phyloP scores from a whole-genome alignment of 2,113 vertebrate species.

The Tragelaphus scriptus region DNA sequence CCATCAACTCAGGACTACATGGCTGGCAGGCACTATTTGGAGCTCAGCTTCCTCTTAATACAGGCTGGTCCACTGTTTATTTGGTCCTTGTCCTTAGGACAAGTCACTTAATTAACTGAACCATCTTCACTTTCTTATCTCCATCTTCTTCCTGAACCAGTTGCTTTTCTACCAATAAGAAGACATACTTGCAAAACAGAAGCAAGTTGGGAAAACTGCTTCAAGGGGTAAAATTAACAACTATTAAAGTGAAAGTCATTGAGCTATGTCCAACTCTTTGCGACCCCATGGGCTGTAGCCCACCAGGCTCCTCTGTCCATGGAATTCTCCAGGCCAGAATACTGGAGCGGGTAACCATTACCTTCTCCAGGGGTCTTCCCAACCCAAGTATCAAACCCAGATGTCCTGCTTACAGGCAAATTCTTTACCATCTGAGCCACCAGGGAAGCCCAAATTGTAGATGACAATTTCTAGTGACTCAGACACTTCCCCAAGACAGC shows the following conservation, averaged over 20 bases:
- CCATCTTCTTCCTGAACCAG: background rate
- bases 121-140: background rate
- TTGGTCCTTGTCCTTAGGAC: background rate
- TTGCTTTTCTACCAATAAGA: background rate
- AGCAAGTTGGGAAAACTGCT: background rate
- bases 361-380: background rate
- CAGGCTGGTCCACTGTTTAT: background rate
- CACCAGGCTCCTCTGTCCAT: background rate
- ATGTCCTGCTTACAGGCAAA: background rate
- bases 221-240: background rate
- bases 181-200: constrained; percentile 7
- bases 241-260: too few relatives aligned
- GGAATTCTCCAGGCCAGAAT: background rate
- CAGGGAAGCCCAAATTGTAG: background rate
- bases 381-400: background rate
- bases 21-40: background rate
- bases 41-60: background rate
- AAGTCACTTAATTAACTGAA: background rate
- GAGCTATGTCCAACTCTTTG: too few relatives aligned
- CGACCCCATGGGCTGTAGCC: background rate
- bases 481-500: background rate
- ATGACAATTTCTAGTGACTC: background rate
- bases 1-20: background rate
- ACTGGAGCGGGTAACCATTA: background rate
- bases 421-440: background rate